phyloP scores from a whole-genome alignment of 23 tunicate genomes.

The Trididemnum clinides region DNA sequence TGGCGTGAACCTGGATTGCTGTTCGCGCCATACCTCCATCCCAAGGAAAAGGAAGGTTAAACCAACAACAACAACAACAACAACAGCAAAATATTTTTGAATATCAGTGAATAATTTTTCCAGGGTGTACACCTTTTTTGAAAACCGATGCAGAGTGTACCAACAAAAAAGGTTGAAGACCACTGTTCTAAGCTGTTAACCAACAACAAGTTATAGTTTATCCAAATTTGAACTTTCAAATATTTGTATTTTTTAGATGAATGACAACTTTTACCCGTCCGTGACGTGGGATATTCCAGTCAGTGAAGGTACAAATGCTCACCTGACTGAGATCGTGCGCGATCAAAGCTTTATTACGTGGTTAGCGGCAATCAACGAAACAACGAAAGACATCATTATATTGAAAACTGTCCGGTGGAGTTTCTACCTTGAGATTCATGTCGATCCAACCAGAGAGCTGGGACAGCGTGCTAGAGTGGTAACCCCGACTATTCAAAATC shows the following conservation, averaged over 20 bases:
- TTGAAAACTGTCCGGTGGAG: constrained; percentile 97
- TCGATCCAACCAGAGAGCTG: constrained; percentile 88
- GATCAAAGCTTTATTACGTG: constrained; percentile 98
- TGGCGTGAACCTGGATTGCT: too few relatives aligned
- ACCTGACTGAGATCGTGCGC: constrained; percentile 88
- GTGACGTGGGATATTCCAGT: constrained; percentile 99
- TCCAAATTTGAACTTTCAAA: too few relatives aligned
- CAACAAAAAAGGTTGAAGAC: too few relatives aligned
- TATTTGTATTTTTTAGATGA: constrained; percentile 92
- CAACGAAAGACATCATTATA: constrained; percentile 89
- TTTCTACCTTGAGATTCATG: constrained; percentile 90
- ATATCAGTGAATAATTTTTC: too few relatives aligned
- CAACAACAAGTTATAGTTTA: too few relatives aligned
- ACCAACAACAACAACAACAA: too few relatives aligned
- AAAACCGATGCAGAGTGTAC: too few relatives aligned
- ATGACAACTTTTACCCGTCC: constrained; percentile 99
- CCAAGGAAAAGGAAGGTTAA: too few relatives aligned
- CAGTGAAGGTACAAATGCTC: constrained; percentile 96
- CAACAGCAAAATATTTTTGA: too few relatives aligned
- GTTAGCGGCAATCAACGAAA: constrained; percentile 99
- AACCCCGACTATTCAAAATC: constrained; percentile 75
- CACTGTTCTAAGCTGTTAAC: too few relatives aligned
- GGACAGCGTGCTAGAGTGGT: constrained; percentile 82
- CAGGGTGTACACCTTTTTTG: too few relatives aligned
- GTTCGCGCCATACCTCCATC: too few relatives aligned